Conservation (phyloP, 92 coral and sea anemone genomes). For the Anthopleura xanthogrammica region DNA sequence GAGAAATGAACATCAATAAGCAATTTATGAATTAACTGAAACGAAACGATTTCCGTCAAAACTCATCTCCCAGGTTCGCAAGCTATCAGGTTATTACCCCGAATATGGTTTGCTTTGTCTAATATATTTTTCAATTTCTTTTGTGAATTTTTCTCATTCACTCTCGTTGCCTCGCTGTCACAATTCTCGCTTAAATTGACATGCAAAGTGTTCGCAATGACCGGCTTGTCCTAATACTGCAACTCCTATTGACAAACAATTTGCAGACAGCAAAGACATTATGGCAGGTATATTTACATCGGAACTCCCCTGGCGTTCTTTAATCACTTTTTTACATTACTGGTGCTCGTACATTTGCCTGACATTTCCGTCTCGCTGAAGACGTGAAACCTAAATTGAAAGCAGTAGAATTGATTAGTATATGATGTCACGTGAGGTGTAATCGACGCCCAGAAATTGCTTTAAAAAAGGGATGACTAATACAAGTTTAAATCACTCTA, state of each 20-base stretch:
- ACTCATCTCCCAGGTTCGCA: background rate
- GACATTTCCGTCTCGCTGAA: background rate
- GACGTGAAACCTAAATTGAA: background rate
- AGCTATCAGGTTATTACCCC: background rate
- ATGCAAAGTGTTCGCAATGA: background rate
- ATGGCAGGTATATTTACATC: background rate
- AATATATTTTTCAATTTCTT: background rate
- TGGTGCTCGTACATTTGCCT: background rate
- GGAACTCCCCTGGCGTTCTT: background rate
- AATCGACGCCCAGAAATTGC: background rate
- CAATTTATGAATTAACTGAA: too few species aligned
- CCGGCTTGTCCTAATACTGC: background rate
- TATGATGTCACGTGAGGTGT: background rate
- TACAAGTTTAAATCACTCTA: background rate
- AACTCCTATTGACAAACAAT: background rate
- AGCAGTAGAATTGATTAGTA: background rate
- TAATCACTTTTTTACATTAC: background rate
- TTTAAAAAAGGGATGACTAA: background rate
- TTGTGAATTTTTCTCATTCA: background rate
- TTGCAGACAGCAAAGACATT: background rate
- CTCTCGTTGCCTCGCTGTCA: background rate
- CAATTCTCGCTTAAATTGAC: background rate
- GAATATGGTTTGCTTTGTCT: background rate
- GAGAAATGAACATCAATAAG: too few species aligned
- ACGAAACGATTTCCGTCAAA: too few species aligned